Percentiles rank a stretch among this genome's conserved stretches.
Evolutionary conservation across 2,113 vertebrate species (phyloP).

Genomic region (Bucco capensis): DNA sequence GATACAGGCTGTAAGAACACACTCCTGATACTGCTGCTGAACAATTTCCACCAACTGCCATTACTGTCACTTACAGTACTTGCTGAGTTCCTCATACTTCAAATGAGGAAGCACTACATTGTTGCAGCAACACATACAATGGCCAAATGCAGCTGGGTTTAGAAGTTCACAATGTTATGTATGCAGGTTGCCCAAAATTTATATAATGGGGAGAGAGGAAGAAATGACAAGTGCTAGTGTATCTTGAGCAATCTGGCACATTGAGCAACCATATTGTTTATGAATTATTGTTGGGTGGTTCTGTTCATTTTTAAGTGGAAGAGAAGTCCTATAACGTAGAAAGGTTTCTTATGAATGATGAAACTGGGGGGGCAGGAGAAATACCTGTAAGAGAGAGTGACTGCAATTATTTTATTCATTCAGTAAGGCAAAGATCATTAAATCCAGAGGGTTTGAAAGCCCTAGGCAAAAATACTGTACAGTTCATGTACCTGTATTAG

Average conservation of each 20-base stretch:
- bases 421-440: neutral
- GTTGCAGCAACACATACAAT: neutral
- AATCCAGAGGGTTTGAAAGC: neutral
- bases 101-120: neutral
- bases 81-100: neutral
- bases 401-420: neutral
- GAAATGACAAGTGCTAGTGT: neutral
- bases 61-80: neutral
- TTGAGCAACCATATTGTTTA: neutral
- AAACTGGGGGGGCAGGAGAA: neutral
- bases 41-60: accelerated
- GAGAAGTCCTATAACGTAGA: neutral
- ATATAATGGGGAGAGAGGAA: neutral
- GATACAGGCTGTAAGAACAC: neutral
- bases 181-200: neutral
- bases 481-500: neutral
- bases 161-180: neutral
- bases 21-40: neutral
- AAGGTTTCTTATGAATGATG: neutral
- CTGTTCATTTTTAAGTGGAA: neutral
- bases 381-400: too few relatives aligned
- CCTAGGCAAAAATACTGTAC: neutral
- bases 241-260: neutral
- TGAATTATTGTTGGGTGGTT: neutral
- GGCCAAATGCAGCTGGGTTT: neutral